These are phyloP conservation scores for Hipposideros armiger DNA, from an alignment of 2,113 vertebrate genomes.

Conservation along the genomic window DNA sequence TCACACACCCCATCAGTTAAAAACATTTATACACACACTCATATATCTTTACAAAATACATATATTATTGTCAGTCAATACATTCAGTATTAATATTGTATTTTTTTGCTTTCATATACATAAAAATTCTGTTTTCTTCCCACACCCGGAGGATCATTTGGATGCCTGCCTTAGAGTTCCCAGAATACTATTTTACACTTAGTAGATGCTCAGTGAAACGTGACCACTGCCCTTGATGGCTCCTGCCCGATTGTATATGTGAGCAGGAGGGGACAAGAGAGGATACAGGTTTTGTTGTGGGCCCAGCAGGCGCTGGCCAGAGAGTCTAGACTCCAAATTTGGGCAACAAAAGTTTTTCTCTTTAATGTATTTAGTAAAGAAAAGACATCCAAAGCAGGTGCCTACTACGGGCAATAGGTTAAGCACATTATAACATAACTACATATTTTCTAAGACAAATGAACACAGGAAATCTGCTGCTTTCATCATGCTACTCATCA, in stretches of 20 bases:
- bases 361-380: neutral
- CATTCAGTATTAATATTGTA: neutral
- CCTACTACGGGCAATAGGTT: neutral
- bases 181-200: neutral
- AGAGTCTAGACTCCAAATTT: neutral
- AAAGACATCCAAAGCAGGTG: neutral
- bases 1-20: neutral
- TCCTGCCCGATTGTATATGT: neutral
- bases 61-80: neutral
- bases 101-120: too few relatives aligned
- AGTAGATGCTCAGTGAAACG: conserved; percentile 31
- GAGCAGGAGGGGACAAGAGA: neutral
- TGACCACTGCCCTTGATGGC: neutral
- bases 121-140: neutral
- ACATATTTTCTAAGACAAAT: conserved; percentile 39
- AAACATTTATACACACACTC: neutral
- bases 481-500: neutral
- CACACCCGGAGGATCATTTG: neutral
- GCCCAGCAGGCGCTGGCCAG: neutral
- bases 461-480: neutral
- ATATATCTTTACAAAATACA: neutral
- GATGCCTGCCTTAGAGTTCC: neutral
- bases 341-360: neutral
- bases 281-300: neutral
- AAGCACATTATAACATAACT: neutral